Conservation (phyloP, 2,113 vertebrate genomes). For the Rhinopithecus roxellana region DNA sequence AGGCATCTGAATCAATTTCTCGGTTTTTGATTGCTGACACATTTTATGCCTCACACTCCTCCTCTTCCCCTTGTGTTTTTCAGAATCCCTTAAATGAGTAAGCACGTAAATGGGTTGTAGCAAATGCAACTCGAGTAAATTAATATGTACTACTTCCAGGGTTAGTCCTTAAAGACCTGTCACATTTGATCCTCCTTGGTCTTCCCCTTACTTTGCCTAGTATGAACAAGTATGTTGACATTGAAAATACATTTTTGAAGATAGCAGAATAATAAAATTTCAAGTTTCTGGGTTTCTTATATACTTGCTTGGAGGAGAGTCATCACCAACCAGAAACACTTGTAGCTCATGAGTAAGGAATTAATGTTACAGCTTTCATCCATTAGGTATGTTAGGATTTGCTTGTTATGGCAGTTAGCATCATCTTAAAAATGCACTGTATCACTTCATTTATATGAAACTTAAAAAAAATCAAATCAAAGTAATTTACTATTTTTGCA, state of each 20-base stretch:
- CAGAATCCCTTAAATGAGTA: background rate
- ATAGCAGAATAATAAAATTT: background rate
- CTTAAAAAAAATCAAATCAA: background rate
- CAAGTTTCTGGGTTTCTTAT: background rate
- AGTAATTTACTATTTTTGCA: background rate
- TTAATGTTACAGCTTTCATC: background rate
- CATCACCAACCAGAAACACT: background rate
- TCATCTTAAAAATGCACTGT: background rate
- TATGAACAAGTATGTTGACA: background rate
- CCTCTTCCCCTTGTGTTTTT: background rate
- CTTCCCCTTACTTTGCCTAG: background rate
- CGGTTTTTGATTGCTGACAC: background rate
- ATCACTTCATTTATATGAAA: background rate
- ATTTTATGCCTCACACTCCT: background rate
- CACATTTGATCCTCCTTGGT: background rate
- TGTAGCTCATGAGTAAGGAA: background rate
- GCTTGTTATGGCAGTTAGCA: background rate
- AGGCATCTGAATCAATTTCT: background rate
- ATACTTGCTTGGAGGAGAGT: background rate
- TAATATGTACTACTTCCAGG: background rate
- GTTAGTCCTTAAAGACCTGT: background rate
- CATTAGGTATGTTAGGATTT: background rate
- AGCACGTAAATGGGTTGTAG: background rate
- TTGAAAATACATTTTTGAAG: background rate
- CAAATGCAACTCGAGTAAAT: background rate